Evolutionary conservation across 2,888 invertebrate genomes (phyloP).

Genomic region (Nezara viridula): DNA sequence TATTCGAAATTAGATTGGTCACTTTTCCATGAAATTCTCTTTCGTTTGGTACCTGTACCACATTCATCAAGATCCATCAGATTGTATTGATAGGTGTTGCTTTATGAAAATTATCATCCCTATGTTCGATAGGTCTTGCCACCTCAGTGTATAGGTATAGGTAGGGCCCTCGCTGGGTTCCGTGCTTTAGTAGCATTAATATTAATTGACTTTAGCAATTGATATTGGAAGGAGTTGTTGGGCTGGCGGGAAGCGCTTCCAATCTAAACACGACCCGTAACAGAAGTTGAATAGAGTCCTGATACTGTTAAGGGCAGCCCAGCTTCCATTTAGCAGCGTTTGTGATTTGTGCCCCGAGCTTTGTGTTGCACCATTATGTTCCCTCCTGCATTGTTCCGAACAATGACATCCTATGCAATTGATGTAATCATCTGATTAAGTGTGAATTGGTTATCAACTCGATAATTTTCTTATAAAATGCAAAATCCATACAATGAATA

Average conservation of each 20-base stretch:
- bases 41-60: too few relatives aligned
- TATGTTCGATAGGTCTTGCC: not conserved
- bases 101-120: not conserved
- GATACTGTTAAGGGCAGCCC: not conserved
- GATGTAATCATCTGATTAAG: not conserved
- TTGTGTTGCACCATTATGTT: not conserved
- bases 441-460: not conserved
- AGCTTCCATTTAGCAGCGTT: not conserved
- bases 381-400: not conserved
- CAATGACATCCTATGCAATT: not conserved
- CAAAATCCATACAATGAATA: too few relatives aligned
- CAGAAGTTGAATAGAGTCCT: not conserved
- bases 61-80: too few relatives aligned
- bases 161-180: not conserved
- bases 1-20: too few relatives aligned
- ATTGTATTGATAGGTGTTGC: not conserved
- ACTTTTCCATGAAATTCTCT: too few relatives aligned
- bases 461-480: too few relatives aligned
- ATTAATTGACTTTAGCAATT: constrained; percentile 25
- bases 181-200: not conserved
- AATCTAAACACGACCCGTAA: not conserved
- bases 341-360: not conserved
- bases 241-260: not conserved
- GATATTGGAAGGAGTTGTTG: constrained; percentile 6
- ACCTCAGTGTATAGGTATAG: not conserved